These are phyloP conservation scores for Coptodon bakossiorum DNA, from an alignment of 2,113 vertebrate species.

Conservation along the genomic window DNA sequence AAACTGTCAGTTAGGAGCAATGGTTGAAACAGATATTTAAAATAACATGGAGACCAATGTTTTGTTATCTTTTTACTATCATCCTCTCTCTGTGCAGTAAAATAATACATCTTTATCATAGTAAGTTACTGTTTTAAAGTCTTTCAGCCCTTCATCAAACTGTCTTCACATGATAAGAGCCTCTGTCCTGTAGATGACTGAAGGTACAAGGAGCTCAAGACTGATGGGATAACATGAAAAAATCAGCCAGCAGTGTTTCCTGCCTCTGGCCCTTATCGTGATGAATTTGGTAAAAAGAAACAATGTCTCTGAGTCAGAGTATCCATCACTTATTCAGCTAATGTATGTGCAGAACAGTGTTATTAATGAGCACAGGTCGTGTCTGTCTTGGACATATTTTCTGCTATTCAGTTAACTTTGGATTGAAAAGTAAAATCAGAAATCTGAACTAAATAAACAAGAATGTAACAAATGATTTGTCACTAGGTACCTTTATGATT, in stretches of 20 bases:
- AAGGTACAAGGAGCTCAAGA: not conserved
- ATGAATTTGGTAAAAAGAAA: not conserved
- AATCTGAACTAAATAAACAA: not conserved
- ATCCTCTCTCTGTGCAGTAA: not conserved
- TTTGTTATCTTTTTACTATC: not conserved
- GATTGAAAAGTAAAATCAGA: not conserved
- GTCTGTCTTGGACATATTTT: not conserved
- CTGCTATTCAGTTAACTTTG: not conserved
- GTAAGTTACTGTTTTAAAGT: not conserved
- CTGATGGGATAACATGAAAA: not conserved
- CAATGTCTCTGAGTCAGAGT: not conserved
- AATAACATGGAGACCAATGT: accelerated
- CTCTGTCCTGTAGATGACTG: not conserved
- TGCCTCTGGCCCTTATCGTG: accelerated
- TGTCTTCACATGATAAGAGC: not conserved
- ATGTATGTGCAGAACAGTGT: not conserved
- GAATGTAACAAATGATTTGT: not conserved
- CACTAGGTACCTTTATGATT: accelerated
- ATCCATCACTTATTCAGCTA: not conserved
- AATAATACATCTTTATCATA: not conserved
- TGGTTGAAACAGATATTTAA: not conserved
- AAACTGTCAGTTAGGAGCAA: not conserved
- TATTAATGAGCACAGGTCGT: not conserved
- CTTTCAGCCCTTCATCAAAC: not conserved
- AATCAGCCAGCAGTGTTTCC: not conserved